Percentiles rank a stretch among this genome's conserved stretches.
These are phyloP conservation scores for Panthera leo DNA, from an alignment of 2,113 vertebrate genomes.

Conservation along the genomic window DNA sequence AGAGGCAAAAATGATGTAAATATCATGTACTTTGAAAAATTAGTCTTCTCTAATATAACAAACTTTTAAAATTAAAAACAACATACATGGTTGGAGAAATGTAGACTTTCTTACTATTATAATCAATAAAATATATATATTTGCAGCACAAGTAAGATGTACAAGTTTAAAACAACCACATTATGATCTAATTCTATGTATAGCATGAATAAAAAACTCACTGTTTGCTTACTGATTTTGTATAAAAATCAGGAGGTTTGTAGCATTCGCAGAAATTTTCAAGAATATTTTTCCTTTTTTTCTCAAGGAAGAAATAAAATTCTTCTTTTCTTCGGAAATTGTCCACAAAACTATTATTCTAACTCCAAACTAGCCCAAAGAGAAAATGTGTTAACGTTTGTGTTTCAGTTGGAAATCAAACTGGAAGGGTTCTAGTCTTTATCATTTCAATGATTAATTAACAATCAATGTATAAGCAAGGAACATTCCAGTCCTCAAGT, in stretches of 20 bases:
- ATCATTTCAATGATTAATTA: slow-evolving; percentile 14
- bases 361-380: background rate
- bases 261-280: background rate
- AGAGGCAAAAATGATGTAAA: background rate
- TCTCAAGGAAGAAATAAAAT: background rate
- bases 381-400: background rate
- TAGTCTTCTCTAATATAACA: background rate
- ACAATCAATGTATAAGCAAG: background rate
- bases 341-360: background rate
- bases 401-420: background rate
- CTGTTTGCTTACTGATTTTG: background rate
- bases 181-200: background rate
- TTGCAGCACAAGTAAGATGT: background rate
- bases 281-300: background rate
- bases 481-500: background rate
- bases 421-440: background rate
- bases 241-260: background rate
- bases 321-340: background rate
- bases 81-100: background rate
- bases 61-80: background rate
- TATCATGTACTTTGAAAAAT: background rate
- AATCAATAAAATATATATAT: background rate
- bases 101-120: background rate
- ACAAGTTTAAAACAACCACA: background rate
- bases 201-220: background rate